Evolutionary conservation across 2,113 vertebrate genomes (phyloP).

Genomic region (Paratilapia polleni): DNA sequence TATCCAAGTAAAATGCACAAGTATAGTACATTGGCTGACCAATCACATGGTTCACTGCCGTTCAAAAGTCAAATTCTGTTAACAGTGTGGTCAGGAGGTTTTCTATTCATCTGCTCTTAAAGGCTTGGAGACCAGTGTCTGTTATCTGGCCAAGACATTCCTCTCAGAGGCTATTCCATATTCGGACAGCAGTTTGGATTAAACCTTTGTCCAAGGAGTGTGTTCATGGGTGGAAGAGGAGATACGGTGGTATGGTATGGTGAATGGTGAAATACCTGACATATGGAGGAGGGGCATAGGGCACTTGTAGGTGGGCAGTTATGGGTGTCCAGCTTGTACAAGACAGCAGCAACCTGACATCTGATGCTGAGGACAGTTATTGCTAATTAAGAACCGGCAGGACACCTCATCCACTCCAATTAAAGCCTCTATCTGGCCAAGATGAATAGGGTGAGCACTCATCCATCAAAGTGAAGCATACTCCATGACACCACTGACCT

Average conservation of each 20-base stretch:
- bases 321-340: constrained; percentile 18
- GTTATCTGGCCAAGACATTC: constrained; percentile 68
- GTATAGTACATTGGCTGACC: constrained; percentile 39
- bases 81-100: constrained; percentile 61
- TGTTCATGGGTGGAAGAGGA: constrained; percentile 43
- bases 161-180: constrained; percentile 49
- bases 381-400: constrained; percentile 44
- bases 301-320: constrained; percentile 23
- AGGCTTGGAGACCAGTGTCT: constrained; percentile 44
- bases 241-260: constrained; percentile 41
- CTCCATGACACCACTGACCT: constrained; percentile 24
- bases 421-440: constrained; percentile 13
- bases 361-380: constrained; percentile 16
- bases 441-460: constrained; percentile 32
- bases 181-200: constrained; percentile 67
- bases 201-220: constrained; percentile 57
- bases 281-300: constrained; percentile 36
- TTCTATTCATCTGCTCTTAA: constrained; percentile 28
- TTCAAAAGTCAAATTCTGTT: constrained; percentile 55
- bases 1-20: constrained; percentile 44
- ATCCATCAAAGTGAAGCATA: constrained; percentile 33
- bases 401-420: constrained; percentile 31
- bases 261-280: constrained; percentile 34
- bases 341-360: constrained; percentile 31
- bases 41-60: constrained; percentile 67